These are phyloP conservation scores for Anhinga anhinga DNA, from an alignment of 2,113 vertebrate genomes.

Conservation along the genomic window DNA sequence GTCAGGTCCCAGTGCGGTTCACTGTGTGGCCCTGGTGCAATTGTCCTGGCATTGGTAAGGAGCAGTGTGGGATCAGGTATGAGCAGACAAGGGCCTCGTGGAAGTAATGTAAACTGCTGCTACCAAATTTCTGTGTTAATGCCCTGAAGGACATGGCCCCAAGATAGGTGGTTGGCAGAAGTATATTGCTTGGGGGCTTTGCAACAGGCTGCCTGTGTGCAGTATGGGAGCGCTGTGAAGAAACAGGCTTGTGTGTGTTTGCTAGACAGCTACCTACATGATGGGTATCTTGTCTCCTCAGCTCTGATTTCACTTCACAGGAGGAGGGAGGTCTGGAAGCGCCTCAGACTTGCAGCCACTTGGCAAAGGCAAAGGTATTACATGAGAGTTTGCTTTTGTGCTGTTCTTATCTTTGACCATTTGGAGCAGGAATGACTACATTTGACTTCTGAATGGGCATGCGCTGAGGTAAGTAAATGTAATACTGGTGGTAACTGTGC, in stretches of 20 bases:
- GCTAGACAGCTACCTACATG: not conserved
- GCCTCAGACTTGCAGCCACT: not conserved
- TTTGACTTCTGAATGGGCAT: not conserved
- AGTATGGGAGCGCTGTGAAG: rapidly evolving
- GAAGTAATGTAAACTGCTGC: not conserved
- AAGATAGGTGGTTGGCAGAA: not conserved
- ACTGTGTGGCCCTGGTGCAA: not conserved
- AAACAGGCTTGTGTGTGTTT: not conserved
- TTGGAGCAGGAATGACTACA: not conserved
- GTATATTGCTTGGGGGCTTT: not conserved
- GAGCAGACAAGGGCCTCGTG: not conserved
- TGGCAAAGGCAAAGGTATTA: not conserved
- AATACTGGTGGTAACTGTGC: not conserved
- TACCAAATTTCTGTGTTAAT: not conserved
- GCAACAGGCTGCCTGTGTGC: not conserved
- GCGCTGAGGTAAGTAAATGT: not conserved
- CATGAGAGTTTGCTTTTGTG: not conserved
- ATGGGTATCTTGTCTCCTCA: not conserved
- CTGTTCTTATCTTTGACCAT: not conserved
- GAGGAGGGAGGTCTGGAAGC: not conserved
- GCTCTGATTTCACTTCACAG: not conserved
- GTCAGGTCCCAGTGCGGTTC: rapidly evolving
- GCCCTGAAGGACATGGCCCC: not conserved
- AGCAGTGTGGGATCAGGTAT: not conserved
- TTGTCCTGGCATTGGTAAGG: not conserved